Conservation (phyloP, 1,140 invertebrate species). For the Drosophila murphyi region DNA sequence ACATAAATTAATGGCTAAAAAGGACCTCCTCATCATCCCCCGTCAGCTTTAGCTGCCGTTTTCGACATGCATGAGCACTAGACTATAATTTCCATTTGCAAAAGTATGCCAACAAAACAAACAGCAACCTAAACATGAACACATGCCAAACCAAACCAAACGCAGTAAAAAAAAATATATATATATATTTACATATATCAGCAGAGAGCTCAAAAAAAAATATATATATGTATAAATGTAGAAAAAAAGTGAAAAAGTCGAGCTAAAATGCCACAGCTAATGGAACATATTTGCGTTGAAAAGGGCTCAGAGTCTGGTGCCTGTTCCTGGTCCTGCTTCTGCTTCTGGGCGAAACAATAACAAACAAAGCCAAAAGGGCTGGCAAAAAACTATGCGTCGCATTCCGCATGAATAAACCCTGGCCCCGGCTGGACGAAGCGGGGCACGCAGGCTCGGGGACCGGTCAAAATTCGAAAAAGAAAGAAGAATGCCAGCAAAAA, state of each 20-base stretch:
- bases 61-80: constrained; percentile 62
- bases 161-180: constrained; percentile 50
- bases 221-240: constrained; percentile 21
- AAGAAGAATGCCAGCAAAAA: constrained; percentile 50
- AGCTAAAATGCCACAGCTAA: constrained; percentile 75
- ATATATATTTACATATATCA: constrained; percentile 17
- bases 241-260: constrained; percentile 55
- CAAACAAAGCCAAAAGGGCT: constrained; percentile 67
- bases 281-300: constrained; percentile 79
- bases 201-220: constrained; percentile 1
- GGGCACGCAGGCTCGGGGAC: not conserved
- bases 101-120: constrained; percentile 75
- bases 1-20: constrained; percentile 76
- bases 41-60: constrained; percentile 3
- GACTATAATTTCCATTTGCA: constrained; percentile 76
- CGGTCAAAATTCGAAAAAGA: constrained; percentile 23
- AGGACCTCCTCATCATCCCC: not conserved
- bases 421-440: constrained; percentile 1
- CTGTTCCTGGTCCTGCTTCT: constrained; percentile 4
- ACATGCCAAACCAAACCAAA: constrained; percentile 51
- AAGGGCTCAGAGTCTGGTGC: constrained; percentile 52
- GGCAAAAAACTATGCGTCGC: constrained; percentile 68
- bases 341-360: constrained; percentile 66
- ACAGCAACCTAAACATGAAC: constrained; percentile 61
- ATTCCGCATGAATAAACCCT: constrained; percentile 70